A percentile compares a stretch with the other conserved stretches of the same genome.
Evolutionary conservation across 2,888 invertebrate species (phyloP).

Genomic region (Calliscelio sp.): DNA sequence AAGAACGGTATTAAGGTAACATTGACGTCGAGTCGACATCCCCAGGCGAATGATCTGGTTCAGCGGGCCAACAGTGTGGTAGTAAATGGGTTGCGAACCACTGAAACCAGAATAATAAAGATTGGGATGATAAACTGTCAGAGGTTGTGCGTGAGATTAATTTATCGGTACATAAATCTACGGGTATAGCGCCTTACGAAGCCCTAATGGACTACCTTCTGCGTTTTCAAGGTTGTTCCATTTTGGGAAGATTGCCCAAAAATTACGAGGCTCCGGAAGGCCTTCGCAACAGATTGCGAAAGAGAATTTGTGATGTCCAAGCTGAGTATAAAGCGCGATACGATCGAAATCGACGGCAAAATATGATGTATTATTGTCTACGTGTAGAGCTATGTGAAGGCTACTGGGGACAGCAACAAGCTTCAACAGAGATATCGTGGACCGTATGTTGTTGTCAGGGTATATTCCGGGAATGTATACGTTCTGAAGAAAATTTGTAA

Average conservation of each 20-base stretch:
- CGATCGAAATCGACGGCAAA: not conserved
- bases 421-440: not conserved
- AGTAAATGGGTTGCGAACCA: constrained; percentile 29
- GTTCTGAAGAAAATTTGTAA: not conserved
- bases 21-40: constrained; percentile 67
- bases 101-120: too few species aligned
- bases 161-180: constrained; percentile 7
- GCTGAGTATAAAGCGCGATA: not conserved
- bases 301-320: too few species aligned
- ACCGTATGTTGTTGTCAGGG: not conserved
- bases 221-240: not conserved
- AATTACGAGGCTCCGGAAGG: too few species aligned
- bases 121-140: not conserved
- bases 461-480: too few species aligned
- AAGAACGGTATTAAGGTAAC: constrained; percentile 59
- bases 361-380: not conserved
- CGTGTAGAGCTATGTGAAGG: not conserved
- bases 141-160: constrained; percentile 13
- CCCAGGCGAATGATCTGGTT: constrained; percentile 65
- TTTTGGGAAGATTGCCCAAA: not conserved
- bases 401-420: not conserved
- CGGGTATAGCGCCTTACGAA: constrained; percentile 14
- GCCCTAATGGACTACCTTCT: constrained; percentile 13
- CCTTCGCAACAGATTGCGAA: too few species aligned
- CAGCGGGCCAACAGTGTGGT: constrained; percentile 57